phyloP scores from a whole-genome alignment of 2,888 invertebrate species.

The Tinea pellionella region DNA sequence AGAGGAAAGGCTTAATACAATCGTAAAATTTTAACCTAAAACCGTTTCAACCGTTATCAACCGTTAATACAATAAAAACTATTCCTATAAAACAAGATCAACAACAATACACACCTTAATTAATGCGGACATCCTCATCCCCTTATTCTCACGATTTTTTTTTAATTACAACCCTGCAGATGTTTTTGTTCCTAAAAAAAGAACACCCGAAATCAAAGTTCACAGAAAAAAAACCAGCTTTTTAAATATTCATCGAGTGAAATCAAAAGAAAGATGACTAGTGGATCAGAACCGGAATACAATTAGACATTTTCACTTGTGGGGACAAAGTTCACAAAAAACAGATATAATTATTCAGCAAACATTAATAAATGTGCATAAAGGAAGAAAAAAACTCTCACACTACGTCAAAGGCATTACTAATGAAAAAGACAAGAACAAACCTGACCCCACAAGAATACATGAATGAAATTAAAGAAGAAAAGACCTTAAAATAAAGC shows the following conservation, averaged over 20 bases:
- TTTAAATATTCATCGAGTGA: constrained; percentile 53
- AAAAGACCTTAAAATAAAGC: constrained; percentile 58
- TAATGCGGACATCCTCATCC: constrained; percentile 42
- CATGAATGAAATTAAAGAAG: constrained; percentile 52
- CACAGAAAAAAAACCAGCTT: constrained; percentile 33
- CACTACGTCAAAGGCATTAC: constrained; percentile 49
- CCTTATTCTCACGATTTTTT: constrained; percentile 61
- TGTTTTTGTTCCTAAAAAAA: constrained; percentile 43
- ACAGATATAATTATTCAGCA: constrained; percentile 51
- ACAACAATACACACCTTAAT: constrained; percentile 33
- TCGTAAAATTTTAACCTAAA: too few relatives aligned
- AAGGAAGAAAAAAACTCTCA: constrained; percentile 38
- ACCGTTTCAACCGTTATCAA: background rate
- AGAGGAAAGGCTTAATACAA: too few relatives aligned
- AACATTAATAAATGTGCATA: constrained; percentile 23
- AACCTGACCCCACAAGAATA: constrained; percentile 51
- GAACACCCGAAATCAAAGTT: constrained; percentile 39
- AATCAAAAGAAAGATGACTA: constrained; percentile 47
- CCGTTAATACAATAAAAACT: constrained; percentile 2
- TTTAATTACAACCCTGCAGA: constrained; percentile 59
- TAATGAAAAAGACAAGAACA: constrained; percentile 56
- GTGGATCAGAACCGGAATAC: constrained; percentile 62
- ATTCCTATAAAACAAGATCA: constrained; percentile 21
- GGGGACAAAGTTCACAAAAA: constrained; percentile 53
- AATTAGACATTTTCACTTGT: constrained; percentile 52